Evolutionary conservation across 2,888 invertebrate genomes (phyloP).

Genomic region (Drosophila mercatorum): DNA sequence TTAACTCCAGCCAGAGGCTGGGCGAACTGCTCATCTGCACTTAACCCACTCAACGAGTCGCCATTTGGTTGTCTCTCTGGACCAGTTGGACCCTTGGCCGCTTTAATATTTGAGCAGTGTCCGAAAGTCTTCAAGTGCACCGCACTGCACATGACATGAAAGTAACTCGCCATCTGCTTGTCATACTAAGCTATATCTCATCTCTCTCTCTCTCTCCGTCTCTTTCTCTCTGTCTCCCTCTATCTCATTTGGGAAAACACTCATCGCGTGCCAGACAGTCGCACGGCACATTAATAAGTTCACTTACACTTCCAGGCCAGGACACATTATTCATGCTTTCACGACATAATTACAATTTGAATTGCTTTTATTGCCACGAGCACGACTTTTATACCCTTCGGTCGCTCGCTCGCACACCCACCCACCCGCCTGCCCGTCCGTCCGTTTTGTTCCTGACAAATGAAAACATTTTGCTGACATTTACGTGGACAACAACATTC

Average conservation of each 20-base stretch:
- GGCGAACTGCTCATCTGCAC: constrained; percentile 59
- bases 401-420: constrained; percentile 31
- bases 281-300: constrained; percentile 70
- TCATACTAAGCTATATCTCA: constrained; percentile 20
- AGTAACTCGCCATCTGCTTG: constrained; percentile 27
- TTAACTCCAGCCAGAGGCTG: constrained; percentile 44
- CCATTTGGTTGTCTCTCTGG: constrained; percentile 25
- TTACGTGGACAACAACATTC: constrained; percentile 49
- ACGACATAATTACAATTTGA: constrained; percentile 77
- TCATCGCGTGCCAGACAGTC: constrained; percentile 56
- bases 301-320: constrained; percentile 70
- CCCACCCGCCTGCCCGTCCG: constrained; percentile 15
- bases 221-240: neutral
- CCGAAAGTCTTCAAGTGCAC: constrained; percentile 30
- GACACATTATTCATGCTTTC: constrained; percentile 74
- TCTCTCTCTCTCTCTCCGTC: constrained; percentile 32
- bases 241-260: constrained; percentile 36
- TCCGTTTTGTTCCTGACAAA: constrained; percentile 67
- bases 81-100: constrained; percentile 36
- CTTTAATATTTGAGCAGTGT: constrained; percentile 47
- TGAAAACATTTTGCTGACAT: constrained; percentile 75
- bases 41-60: constrained; percentile 50
- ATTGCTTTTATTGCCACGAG: constrained; percentile 70
- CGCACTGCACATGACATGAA: constrained; percentile 53
- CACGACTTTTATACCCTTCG: constrained; percentile 45